Base-by-base conservation (phyloP, 2,113 vertebrate species). In the Stomatorhinus ivindoensis region DNA sequence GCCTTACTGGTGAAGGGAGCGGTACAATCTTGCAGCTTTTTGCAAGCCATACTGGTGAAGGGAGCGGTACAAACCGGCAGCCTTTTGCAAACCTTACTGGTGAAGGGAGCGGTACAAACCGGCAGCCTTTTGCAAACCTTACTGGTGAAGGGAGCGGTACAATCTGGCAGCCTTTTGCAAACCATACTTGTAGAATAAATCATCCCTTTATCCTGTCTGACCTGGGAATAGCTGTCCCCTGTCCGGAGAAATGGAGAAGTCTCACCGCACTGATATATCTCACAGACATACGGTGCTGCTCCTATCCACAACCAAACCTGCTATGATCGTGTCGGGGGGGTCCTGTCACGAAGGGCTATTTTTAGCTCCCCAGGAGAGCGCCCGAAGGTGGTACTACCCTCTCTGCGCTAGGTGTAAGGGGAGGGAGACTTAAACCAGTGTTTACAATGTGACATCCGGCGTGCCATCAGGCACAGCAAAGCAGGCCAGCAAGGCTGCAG, bases 291-390 rank as follows among this genome's bases (percentile, higher is more conserved):
- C 90, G 86, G 89, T 24, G 86, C 85, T 90, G 85, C 90, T 93
- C 88, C 92, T 87, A 93, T 93, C 92, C 85, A 88, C 87, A 89
- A 89, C 93, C 93, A 93, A 91, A 87, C 42, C 88, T 89, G 55
- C 88, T 24, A 1, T 47, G 8, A 21, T 1, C 85, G 83, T 2
- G 47, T 47, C 24, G 39, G 87, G 61, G 80, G 61, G 90, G 87
- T 89, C 80, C 46, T 44, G n/a, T n/a, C n/a, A n/a, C n/a, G 17
- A 44, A 61, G 42, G 86, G 44, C 86, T 90, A 84, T 90, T 73
- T 90, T 83, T 90, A 90, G 89, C 73, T 35, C 50, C 47, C 27
- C 31, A 17, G 85, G 58, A 87, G n/a, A 50, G 21, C 6, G 51
- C 51, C 76, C 65, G 48, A 83, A 87, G 3, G 88, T 10, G 76